phyloP scores from a whole-genome alignment of 2,888 invertebrate genomes.

The Phoronis australis region DNA sequence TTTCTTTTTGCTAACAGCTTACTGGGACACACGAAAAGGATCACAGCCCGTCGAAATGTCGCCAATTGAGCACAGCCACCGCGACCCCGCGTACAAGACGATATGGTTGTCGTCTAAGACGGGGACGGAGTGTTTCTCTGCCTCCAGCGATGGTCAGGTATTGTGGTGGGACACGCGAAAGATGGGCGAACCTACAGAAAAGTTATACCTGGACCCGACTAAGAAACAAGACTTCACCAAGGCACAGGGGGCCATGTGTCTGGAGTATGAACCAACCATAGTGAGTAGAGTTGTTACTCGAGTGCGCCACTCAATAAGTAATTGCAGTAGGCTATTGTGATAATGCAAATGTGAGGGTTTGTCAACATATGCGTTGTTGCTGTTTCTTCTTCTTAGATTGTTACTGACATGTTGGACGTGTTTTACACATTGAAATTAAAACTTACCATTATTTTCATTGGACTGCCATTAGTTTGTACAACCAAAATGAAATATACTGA shows the following conservation, averaged over 20 bases:
- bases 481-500: too few relatives aligned
- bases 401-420: too few relatives aligned
- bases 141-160: conserved; percentile 84
- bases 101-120: conserved; percentile 92
- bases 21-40: conserved; percentile 63
- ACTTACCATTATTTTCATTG: too few relatives aligned
- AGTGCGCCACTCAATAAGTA: too few relatives aligned
- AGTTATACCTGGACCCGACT: conserved; percentile 65
- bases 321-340: too few relatives aligned
- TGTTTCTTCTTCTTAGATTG: too few relatives aligned
- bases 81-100: conserved; percentile 81
- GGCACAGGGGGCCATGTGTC: conserved; percentile 68
- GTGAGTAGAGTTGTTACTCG: conserved; percentile 32
- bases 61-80: conserved; percentile 75
- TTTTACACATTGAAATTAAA: too few relatives aligned
- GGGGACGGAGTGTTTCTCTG: conserved; percentile 89
- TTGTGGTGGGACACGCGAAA: conserved; percentile 79
- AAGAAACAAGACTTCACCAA: conserved; percentile 63
- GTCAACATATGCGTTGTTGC: too few relatives aligned
- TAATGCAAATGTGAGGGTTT: too few relatives aligned
- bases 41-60: conserved; percentile 73
- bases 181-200: conserved; percentile 67
- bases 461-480: too few relatives aligned
- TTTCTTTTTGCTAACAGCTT: conserved; percentile 27
- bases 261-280: conserved; percentile 79